Percentiles rank a stretch among this genome's conserved stretches.
Evolutionary conservation across 2,113 vertebrate species (phyloP).

Genomic region (Grallaria varia): DNA sequence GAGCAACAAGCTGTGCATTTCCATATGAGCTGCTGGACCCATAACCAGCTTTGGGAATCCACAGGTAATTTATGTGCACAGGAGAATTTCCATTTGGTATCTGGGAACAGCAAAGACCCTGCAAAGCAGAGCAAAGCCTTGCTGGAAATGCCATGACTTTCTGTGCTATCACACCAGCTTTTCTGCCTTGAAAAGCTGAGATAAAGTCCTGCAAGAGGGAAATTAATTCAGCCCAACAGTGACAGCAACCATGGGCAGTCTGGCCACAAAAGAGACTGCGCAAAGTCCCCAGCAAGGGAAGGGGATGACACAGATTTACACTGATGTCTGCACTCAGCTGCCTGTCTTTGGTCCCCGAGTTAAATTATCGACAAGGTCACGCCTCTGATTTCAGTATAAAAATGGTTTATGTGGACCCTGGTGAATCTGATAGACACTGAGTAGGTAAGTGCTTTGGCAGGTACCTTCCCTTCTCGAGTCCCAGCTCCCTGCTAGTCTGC

Average conservation of each 20-base stretch:
- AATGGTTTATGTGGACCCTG: neutral
- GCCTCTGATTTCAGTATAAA: neutral
- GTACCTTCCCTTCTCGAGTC: neutral
- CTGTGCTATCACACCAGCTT: neutral
- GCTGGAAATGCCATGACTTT: neutral
- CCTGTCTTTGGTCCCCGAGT: neutral
- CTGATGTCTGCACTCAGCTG: neutral
- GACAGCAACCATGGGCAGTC: neutral
- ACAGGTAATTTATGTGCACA: neutral
- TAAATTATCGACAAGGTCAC: neutral
- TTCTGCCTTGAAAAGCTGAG: neutral
- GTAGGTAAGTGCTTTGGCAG: neutral
- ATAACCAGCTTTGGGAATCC: neutral
- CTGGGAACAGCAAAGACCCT: neutral
- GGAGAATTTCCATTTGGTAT: neutral
- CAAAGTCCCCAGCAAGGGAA: neutral
- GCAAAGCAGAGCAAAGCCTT: neutral
- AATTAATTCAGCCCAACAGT: neutral
- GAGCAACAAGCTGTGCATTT: neutral
- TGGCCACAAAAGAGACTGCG: accelerated
- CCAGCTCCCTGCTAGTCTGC: neutral
- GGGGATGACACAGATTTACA: no score
- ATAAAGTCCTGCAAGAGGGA: neutral
- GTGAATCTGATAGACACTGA: neutral
- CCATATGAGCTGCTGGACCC: neutral